Base-by-base conservation (phyloP, 2,797 vertebrate genomes). In the Aselliscus stoliczkanus region DNA sequence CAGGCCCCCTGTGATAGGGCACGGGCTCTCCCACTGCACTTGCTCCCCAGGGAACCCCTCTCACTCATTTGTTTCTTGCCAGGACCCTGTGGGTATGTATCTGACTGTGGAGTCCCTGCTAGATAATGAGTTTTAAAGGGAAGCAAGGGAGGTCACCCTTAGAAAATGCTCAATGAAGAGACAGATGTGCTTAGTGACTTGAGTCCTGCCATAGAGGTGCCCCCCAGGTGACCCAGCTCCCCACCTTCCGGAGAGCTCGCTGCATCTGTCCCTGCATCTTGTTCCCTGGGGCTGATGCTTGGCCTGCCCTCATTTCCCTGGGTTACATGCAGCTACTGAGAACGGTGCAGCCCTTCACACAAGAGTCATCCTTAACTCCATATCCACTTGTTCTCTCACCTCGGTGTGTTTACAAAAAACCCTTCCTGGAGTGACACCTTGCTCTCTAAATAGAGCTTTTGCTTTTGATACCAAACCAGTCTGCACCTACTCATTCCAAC, bases 401-500 rank as follows among this genome's bases (percentile, higher is more conserved):
- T 31, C 1, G 0, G 31, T 17, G 13, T 27, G 7, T 23, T 42
- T 6, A 73, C 37, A 31, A 2, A 2, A 88, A 83, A 52, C 21
- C 56, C 52, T 87, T 85, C 70, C 13, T 23, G 10, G 20, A 44
- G n/a, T 4, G 81, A 84, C 37, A 42, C 18, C 76, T 50, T 56
- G 84, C 75, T 79, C 42, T 93, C 34, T 7, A 75, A 90, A 58
- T 0, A 42, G 58, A 69, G n/a, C 29, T 73, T 77, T 88, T 31
- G 17, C 81, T 92, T 79, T 37, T 12, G n/a, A 69, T 85, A 93
- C 62, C 47, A 65, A 62, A 91, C 29, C 21, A 2, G 31, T 0
- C 1, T 3, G 1, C 0, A 0, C 12, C n/a, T 34, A 65, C 21
- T 86, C 37, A 0, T 0, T 31, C 54, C 31, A 37, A 3, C 6